Percentiles rank a stretch among this genome's conserved stretches.
phyloP scores from a whole-genome alignment of 2,888 invertebrate genomes.

The Actias luna region DNA sequence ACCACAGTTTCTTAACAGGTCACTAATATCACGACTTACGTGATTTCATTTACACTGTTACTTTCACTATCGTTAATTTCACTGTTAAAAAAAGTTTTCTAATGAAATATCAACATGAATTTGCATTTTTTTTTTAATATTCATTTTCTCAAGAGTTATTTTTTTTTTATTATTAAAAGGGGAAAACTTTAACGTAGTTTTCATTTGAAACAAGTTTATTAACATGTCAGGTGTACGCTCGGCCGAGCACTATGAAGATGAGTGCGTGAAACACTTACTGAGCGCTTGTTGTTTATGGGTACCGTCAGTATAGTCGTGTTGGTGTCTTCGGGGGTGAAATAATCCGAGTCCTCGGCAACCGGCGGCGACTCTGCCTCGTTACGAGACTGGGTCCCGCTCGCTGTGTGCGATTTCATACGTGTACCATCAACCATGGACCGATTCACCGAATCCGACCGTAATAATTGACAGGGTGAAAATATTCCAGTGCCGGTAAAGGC shows the following conservation, averaged over 20 bases:
- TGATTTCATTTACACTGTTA: background rate
- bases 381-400: slow-evolving; percentile 43
- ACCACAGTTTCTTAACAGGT: too few species aligned
- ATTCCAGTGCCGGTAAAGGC: background rate
- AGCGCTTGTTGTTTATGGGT: slow-evolving; percentile 64
- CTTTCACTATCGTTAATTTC: too few species aligned
- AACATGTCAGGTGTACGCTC: slow-evolving; percentile 5
- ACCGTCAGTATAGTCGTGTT: slow-evolving; percentile 85
- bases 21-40: too few species aligned
- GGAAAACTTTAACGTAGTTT: background rate
- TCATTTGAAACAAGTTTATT: background rate
- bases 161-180: background rate
- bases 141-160: too few species aligned
- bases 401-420: slow-evolving; percentile 38
- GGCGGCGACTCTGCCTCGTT: slow-evolving; percentile 71
- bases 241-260: slow-evolving; percentile 20
- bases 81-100: too few species aligned
- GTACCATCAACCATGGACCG: background rate
- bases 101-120: too few species aligned
- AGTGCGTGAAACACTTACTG: slow-evolving; percentile 54
- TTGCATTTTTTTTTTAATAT: too few species aligned
- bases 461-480: too few species aligned
- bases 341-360: slow-evolving; percentile 87
- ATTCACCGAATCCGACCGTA: background rate
- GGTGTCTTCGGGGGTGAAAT: slow-evolving; percentile 90